Percentiles rank a stretch among this genome's conserved stretches.
These are phyloP conservation scores for Diplogasteroides magnus DNA, from an alignment of 1,140 invertebrate species.

Conservation along the genomic window DNA sequence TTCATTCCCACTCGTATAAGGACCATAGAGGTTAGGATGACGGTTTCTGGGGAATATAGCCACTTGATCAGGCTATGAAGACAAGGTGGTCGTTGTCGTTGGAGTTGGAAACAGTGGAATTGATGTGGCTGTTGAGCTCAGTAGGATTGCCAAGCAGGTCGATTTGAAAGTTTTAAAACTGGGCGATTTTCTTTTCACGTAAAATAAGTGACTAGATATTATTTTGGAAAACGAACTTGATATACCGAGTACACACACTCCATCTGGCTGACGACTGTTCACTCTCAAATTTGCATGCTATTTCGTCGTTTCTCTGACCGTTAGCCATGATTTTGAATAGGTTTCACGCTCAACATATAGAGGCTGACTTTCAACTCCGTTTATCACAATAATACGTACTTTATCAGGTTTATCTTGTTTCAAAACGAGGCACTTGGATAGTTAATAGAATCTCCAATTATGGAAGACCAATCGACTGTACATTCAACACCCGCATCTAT, in stretches of 20 bases:
- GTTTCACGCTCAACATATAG: too few relatives aligned
- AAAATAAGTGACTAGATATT: too few relatives aligned
- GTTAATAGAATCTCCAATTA: slow-evolving; percentile 54
- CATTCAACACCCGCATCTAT: slow-evolving; percentile 12
- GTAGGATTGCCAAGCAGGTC: slow-evolving; percentile 53
- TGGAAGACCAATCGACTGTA: slow-evolving; percentile 54
- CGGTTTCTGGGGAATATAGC: slow-evolving; percentile 51
- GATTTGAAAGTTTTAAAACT: too few relatives aligned
- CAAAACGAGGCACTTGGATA: slow-evolving; percentile 60
- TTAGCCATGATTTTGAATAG: too few relatives aligned
- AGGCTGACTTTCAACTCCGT: too few relatives aligned
- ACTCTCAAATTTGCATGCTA: too few relatives aligned
- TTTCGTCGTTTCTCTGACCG: too few relatives aligned
- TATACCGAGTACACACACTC: too few relatives aligned
- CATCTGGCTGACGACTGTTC: too few relatives aligned
- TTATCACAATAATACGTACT: not conserved
- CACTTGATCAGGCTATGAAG: slow-evolving; percentile 56
- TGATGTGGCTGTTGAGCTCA: slow-evolving; percentile 60
- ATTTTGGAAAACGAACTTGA: too few relatives aligned
- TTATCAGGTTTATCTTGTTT: slow-evolving; percentile 57
- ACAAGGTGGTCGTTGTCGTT: slow-evolving; percentile 57
- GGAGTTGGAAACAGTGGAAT: slow-evolving; percentile 61
- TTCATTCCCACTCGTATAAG: slow-evolving; percentile 58
- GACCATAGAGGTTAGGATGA: slow-evolving; percentile 56
- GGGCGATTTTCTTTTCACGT: too few relatives aligned